Conservation (phyloP, 2,797 vertebrate genomes). For the Rhabdophis nuchalis region DNA sequence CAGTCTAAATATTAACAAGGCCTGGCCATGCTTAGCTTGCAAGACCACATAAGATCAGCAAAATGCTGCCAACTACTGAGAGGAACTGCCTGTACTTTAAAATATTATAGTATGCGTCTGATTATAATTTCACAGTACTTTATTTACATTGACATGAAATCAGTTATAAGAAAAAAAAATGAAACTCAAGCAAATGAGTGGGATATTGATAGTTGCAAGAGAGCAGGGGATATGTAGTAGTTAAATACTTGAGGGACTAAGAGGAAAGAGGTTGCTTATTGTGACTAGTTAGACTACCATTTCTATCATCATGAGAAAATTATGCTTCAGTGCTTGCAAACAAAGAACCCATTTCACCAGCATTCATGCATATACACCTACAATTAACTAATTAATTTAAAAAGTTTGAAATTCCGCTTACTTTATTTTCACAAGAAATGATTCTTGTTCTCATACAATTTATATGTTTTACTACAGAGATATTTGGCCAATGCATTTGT, state of each 20-base stretch:
- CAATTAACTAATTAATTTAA: not conserved
- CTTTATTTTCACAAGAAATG: not conserved
- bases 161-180: not conserved
- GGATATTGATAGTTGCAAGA: not conserved
- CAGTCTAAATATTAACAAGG: not conserved
- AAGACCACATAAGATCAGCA: not conserved
- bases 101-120: not conserved
- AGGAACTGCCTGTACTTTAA: not conserved
- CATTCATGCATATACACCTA: not conserved
- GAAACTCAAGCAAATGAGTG: not conserved
- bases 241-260: not conserved
- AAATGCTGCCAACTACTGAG: not conserved
- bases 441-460: not conserved
- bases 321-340: not conserved
- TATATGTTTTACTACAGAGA: not conserved
- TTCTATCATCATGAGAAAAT: not conserved
- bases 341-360: not conserved
- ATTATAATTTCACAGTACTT: not conserved
- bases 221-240: not conserved
- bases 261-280: not conserved
- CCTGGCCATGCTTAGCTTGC: not conserved
- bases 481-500: not conserved
- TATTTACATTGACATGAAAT: not conserved
- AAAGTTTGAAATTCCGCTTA: not conserved
- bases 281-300: not conserved